Percentiles rank a stretch among this genome's conserved stretches.
Conservation (phyloP, 2,113 vertebrate species). For the Megaptera novaeangliae region DNA sequence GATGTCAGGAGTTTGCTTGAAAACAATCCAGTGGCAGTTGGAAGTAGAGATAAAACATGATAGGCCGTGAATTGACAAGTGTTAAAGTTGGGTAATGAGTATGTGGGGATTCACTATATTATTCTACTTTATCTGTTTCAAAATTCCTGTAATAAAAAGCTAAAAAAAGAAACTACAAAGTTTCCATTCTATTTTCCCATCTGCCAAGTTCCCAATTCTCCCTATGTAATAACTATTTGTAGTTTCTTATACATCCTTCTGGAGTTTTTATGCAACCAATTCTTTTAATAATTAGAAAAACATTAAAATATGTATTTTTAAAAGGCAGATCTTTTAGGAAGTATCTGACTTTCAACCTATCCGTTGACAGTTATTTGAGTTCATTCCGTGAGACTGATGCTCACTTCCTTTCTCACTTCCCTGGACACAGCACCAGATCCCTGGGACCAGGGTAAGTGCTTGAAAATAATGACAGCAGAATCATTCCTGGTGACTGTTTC, state of each 20-base stretch:
- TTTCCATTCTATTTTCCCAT: background rate
- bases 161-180: background rate
- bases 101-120: background rate
- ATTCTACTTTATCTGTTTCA: background rate
- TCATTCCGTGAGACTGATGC: background rate
- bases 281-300: conserved; percentile 26
- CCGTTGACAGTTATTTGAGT: conserved; percentile 17
- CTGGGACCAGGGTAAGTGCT: conserved; percentile 22
- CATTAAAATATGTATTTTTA: background rate
- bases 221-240: background rate
- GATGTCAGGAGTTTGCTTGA: background rate
- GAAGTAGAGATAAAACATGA: background rate
- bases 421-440: conserved; percentile 18
- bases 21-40: background rate
- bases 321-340: background rate
- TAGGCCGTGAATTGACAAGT: background rate
- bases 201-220: background rate
- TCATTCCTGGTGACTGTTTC: conserved; percentile 66
- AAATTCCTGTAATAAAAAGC: background rate
- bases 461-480: conserved; percentile 59
- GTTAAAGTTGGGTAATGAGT: background rate
- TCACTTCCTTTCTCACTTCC: conserved; percentile 42
- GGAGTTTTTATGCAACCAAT: background rate
- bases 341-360: background rate
- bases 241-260: background rate